Evolutionary conservation across 2,888 invertebrate genomes (phyloP).

Genomic region (Clepsis dumicolana): DNA sequence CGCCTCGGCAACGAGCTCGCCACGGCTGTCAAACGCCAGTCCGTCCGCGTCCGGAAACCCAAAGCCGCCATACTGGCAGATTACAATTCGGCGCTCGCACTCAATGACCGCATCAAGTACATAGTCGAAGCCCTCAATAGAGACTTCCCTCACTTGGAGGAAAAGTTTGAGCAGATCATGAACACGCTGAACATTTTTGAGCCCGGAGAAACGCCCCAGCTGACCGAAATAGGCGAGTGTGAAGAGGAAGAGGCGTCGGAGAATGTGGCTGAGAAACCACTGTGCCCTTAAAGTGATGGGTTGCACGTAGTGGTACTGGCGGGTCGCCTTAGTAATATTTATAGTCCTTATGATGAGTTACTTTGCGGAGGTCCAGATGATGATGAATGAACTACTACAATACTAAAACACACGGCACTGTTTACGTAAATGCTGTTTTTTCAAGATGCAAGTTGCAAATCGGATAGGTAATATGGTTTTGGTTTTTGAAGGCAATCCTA

Average conservation of each 20-base stretch:
- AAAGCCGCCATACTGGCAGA: slow-evolving; percentile 83
- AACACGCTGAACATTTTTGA: slow-evolving; percentile 82
- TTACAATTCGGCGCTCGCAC: slow-evolving; percentile 77
- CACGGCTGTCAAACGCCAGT: slow-evolving; percentile 77
- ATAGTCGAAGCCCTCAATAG: slow-evolving; percentile 85
- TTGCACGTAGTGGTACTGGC: neutral
- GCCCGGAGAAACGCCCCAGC: slow-evolving; percentile 63
- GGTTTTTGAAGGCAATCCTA: neutral
- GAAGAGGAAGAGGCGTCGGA: slow-evolving; percentile 48
- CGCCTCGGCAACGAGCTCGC: slow-evolving; percentile 88
- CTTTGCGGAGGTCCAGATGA: neutral
- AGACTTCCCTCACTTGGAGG: slow-evolving; percentile 87
- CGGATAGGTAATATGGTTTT: neutral
- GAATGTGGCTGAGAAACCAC: slow-evolving; percentile 63
- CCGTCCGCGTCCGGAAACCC: slow-evolving; percentile 69
- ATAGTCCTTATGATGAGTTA: neutral
- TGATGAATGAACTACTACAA: neutral
- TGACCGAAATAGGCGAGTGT: slow-evolving; percentile 53
- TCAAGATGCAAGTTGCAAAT: too few species aligned
- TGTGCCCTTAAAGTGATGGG: slow-evolving; percentile 48
- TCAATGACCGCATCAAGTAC: slow-evolving; percentile 80
- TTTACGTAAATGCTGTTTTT: too few species aligned
- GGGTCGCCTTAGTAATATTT: neutral
- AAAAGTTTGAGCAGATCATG: slow-evolving; percentile 67
- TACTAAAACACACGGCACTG: too few species aligned